phyloP scores from a whole-genome alignment of 1,140 invertebrate species.

The Drosophila triauraria region DNA sequence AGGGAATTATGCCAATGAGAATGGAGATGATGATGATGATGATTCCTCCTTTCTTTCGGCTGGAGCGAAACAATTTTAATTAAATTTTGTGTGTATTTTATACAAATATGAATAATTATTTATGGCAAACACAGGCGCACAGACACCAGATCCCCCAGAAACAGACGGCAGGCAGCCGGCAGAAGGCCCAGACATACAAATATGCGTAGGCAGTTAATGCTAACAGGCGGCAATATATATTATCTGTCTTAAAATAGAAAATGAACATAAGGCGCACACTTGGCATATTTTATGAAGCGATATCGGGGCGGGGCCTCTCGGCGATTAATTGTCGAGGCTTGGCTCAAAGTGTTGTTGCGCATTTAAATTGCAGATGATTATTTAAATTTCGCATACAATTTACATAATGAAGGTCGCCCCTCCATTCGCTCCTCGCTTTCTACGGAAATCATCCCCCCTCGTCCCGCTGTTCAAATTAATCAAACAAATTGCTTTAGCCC shows the following conservation, averaged over 20 bases:
- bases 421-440: background rate
- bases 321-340: conserved; percentile 77
- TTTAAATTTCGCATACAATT: conserved; percentile 83
- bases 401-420: conserved; percentile 78
- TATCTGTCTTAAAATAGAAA: conserved; percentile 78
- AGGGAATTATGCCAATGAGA: conserved; percentile 51
- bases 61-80: conserved; percentile 76
- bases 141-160: conserved; percentile 12
- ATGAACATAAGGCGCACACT: conserved; percentile 78
- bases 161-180: conserved; percentile 22
- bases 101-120: conserved; percentile 84
- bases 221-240: conserved; percentile 63
- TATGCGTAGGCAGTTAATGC: conserved; percentile 71
- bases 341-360: conserved; percentile 73
- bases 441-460: background rate
- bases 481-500: conserved; percentile 78
- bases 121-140: conserved; percentile 53
- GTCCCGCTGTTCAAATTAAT: conserved; percentile 66
- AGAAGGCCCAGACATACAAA: conserved; percentile 26
- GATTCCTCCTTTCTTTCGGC: conserved; percentile 33
- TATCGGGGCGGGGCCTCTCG: conserved; percentile 1
- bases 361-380: conserved; percentile 84
- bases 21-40: conserved; percentile 24
- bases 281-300: conserved; percentile 71
- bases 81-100: conserved; percentile 82